Percentiles rank a stretch among this genome's conserved stretches.
Evolutionary conservation across 2,797 vertebrate species (phyloP).

Genomic region (Gymnoscopelus microlampas): DNA sequence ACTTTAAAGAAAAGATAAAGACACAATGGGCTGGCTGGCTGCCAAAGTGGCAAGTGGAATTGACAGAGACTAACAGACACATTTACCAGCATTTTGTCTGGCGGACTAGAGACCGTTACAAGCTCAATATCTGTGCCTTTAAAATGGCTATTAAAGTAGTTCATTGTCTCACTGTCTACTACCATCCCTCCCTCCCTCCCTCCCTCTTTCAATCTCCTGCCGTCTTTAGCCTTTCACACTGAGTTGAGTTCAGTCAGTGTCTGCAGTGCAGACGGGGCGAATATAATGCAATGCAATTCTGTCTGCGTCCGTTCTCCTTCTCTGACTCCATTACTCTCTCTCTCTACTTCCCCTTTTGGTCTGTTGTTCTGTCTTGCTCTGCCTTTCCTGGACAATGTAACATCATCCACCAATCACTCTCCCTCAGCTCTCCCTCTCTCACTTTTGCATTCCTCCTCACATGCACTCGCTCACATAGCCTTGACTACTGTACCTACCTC

Average conservation of each 20-base stretch:
- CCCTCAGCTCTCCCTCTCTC: constrained; percentile 2
- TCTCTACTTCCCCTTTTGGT: constrained; percentile 24
- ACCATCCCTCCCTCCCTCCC: background rate
- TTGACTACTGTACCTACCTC: no score
- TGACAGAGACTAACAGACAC: background rate
- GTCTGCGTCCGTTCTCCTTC: constrained; percentile 41
- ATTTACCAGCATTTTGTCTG: background rate
- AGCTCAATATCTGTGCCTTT: no score
- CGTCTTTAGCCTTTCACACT: constrained; percentile 16
- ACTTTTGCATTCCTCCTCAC: background rate
- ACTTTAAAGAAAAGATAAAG: no score
- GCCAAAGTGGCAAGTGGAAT: background rate
- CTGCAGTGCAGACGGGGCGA: constrained; percentile 46
- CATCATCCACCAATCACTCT: constrained; percentile 15
- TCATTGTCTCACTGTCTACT: no score
- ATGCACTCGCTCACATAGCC: background rate
- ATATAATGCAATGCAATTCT: constrained; percentile 55
- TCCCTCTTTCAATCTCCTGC: background rate
- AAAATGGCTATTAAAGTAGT: no score
- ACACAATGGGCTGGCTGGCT: background rate
- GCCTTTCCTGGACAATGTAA: constrained; percentile 22
- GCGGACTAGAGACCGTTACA: no score
- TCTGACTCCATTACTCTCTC: constrained; percentile 50
- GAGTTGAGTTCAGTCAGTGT: constrained; percentile 2
- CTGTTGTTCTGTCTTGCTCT: constrained; percentile 31